Conservation (phyloP, 2,888 invertebrate genomes). For the Blastobasis adustella region DNA sequence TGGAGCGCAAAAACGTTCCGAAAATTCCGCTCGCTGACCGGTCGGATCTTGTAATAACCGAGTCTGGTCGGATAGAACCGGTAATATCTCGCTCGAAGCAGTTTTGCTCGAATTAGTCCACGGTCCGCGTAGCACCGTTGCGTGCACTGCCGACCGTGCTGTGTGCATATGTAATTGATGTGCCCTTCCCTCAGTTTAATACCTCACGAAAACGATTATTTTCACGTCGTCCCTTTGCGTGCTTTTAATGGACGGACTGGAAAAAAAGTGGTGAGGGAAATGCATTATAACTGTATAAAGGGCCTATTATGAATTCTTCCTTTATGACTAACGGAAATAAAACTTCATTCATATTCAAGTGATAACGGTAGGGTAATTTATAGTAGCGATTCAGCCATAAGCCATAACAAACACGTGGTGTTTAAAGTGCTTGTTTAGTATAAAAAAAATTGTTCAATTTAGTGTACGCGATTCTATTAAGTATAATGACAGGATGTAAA, state of each 20-base stretch:
- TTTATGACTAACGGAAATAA: neutral
- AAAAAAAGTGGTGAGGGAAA: constrained; percentile 1
- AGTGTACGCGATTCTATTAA: neutral
- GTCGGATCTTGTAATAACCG: constrained; percentile 24
- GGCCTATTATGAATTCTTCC: neutral
- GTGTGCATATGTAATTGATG: constrained; percentile 55
- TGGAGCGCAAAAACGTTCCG: constrained; percentile 9
- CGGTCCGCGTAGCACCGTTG: constrained; percentile 35
- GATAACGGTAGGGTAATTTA: neutral
- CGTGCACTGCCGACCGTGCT: constrained; percentile 33
- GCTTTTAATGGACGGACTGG: constrained; percentile 14
- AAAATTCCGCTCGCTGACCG: constrained; percentile 5
- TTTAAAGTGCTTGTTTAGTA: too few relatives aligned
- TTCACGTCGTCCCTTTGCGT: constrained; percentile 23
- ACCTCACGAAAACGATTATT: constrained; percentile 26
- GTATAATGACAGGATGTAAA: neutral
- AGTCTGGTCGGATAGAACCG: constrained; percentile 24
- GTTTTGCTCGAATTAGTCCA: constrained; percentile 31
- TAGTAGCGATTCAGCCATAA: neutral
- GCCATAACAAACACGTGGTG: neutral
- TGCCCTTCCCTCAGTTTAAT: constrained; percentile 49
- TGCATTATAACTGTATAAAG: constrained; percentile 1
- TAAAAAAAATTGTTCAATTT: too few relatives aligned
- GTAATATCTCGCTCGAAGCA: constrained; percentile 23
- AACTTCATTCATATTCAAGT: constrained; percentile 1